phyloP scores from a whole-genome alignment of 2,888 invertebrate species.

The Serrognathus titanus region DNA sequence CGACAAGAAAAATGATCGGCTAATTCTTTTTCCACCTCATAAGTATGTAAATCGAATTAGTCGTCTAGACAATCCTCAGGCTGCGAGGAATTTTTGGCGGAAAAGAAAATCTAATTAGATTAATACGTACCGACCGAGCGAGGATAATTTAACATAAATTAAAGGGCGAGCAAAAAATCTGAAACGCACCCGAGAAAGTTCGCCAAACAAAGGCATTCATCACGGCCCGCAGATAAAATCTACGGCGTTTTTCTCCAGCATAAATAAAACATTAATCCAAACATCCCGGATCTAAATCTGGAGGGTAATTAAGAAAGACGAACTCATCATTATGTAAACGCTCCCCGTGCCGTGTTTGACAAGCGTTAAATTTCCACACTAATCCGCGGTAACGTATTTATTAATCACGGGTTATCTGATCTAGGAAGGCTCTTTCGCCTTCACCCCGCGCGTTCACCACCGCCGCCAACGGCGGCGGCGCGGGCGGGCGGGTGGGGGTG shows the following conservation, averaged over 20 bases:
- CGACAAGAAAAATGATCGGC: too few species aligned
- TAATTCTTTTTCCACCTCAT: too few species aligned
- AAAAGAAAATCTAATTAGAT: too few species aligned
- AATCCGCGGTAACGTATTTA: constrained; percentile 41
- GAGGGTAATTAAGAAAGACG: constrained; percentile 2
- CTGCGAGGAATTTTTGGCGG: too few species aligned
- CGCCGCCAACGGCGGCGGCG: constrained; percentile 16
- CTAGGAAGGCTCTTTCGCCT: constrained; percentile 28
- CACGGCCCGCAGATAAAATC: background rate
- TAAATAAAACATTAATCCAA: constrained; percentile 8
- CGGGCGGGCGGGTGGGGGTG: constrained; percentile 14
- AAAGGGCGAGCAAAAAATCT: background rate
- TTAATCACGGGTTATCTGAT: constrained; percentile 43
- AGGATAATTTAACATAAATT: too few species aligned
- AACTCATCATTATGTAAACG: constrained; percentile 2
- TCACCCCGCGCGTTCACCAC: constrained; percentile 14
- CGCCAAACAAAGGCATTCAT: background rate
- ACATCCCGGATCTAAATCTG: background rate
- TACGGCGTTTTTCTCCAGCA: background rate
- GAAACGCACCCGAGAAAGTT: background rate
- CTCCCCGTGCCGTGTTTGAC: constrained; percentile 33
- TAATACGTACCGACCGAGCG: too few species aligned
- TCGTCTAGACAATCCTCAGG: too few species aligned
- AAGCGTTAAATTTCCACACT: constrained; percentile 40
- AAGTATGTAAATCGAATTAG: too few species aligned